Base-by-base conservation (phyloP, 1,140 invertebrate genomes). In the Pseudomyrmex flavicornis region DNA sequence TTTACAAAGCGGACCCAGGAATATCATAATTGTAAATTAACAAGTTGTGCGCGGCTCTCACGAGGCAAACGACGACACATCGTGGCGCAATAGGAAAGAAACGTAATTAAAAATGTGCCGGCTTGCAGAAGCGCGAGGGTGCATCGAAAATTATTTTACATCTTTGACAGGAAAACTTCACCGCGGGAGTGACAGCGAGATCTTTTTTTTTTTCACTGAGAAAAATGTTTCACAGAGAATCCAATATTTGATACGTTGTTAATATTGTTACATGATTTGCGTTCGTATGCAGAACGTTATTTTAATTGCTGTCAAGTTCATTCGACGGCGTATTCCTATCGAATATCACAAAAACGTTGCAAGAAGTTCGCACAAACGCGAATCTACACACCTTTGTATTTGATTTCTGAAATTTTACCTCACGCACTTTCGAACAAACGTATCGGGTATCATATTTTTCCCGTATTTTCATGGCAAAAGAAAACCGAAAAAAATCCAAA, bases 21-120 rank as follows among this genome's bases (percentile, higher is more conserved):
- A 82, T 82, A 82, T 82, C 58, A 54, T 82, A 82, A 82, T 82
- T 82, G 44, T 74, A 62, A 82, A 82, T 82, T 82, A 82, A 75
- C 72, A 82, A 82, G 58, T 82, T 54, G n/a, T 75, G 74, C 59
- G 12, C 35, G 35, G 35, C 7, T n/a, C 12, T 50, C 26, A 17
- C 17, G 50, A 13, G 46, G 52, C 80, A 68, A 76, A 79, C n/a
- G 76, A 79, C 13, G 12, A 62, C 59, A 8, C 35, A 35, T 65
- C 73, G 12, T 54, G 48, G 65, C 54, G 76, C 66, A 56, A 59
- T 80, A 80, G 66, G n/a, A 59, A 70, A 20, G 44, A 44, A 59
- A 59, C 66, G 50, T 72, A 72, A 72, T 80, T 80, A 80, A 80
- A 80, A 80, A 80, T 80, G 66, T 61, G 20, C 54, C 15, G 8